These are phyloP conservation scores for Campoletis raptor DNA, from an alignment of 2,888 invertebrate species.

Conservation along the genomic window DNA sequence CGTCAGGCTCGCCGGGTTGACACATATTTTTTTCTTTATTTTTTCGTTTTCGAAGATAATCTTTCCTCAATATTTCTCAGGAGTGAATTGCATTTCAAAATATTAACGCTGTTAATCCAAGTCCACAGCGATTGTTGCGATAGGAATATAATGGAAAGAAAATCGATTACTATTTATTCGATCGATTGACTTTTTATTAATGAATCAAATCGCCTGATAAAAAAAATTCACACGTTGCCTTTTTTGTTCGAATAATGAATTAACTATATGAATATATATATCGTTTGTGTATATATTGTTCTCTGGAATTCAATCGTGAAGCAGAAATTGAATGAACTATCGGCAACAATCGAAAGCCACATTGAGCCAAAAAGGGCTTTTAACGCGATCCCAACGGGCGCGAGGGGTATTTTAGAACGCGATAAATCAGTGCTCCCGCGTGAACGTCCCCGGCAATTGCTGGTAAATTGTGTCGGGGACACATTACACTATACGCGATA, in stretches of 20 bases:
- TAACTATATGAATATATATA: neutral
- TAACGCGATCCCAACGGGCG: slow-evolving; percentile 49
- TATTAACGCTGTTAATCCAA: neutral
- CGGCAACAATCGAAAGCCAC: slow-evolving; percentile 64
- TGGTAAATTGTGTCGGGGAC: slow-evolving; percentile 75
- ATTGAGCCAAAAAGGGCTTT: slow-evolving; percentile 62
- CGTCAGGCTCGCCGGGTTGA: slow-evolving; percentile 40
- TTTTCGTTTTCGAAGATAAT: slow-evolving; percentile 15
- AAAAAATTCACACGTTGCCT: slow-evolving; percentile 27
- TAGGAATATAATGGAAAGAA: neutral
- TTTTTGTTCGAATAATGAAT: slow-evolving; percentile 17
- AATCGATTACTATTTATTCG: neutral
- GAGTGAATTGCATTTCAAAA: slow-evolving; percentile 27
- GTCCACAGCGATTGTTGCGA: slow-evolving; percentile 13
- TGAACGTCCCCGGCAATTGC: slow-evolving; percentile 64
- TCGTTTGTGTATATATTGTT: neutral
- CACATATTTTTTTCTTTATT: slow-evolving; percentile 35
- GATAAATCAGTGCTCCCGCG: slow-evolving; percentile 80
- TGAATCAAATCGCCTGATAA: slow-evolving; percentile 29
- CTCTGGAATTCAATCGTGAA: slow-evolving; percentile 42
- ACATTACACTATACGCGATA: slow-evolving; percentile 51
- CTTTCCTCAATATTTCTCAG: slow-evolving; percentile 44
- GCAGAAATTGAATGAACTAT: slow-evolving; percentile 60
- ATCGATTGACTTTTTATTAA: slow-evolving; percentile 29
- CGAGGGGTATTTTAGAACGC: slow-evolving; percentile 76